Conservation (phyloP, 2,113 vertebrate genomes). For the Cyanistes caeruleus region DNA sequence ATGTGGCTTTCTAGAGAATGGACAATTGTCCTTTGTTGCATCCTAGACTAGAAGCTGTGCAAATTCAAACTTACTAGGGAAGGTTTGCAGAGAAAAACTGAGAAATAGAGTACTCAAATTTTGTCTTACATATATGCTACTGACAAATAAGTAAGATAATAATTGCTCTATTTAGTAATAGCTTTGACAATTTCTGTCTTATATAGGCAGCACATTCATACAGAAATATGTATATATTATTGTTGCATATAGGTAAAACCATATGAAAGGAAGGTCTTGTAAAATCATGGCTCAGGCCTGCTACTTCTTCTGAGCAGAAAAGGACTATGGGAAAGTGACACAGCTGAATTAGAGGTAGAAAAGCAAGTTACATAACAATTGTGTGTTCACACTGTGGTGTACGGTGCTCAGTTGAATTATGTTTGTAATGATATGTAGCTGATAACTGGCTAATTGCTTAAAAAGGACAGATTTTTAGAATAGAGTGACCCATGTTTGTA, state of each 20-base stretch:
- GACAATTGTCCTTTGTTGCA: background rate
- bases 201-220: background rate
- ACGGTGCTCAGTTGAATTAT: background rate
- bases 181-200: background rate
- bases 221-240: background rate
- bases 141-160: background rate
- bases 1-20: background rate
- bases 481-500: too few relatives aligned
- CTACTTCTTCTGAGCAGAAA: background rate
- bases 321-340: background rate
- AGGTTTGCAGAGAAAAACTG: background rate
- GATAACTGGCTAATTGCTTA: background rate
- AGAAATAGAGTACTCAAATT: background rate
- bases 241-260: background rate
- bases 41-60: background rate
- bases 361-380: background rate
- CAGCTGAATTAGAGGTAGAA: background rate
- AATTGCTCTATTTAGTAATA: background rate
- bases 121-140: background rate
- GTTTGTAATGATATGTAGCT: too few relatives aligned
- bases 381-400: background rate
- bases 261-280: background rate
- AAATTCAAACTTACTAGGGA: background rate
- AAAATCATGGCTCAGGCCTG: background rate
- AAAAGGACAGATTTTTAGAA: background rate